phyloP scores from a whole-genome alignment of 2,797 vertebrate species.

The Peromyscus nudipes region DNA sequence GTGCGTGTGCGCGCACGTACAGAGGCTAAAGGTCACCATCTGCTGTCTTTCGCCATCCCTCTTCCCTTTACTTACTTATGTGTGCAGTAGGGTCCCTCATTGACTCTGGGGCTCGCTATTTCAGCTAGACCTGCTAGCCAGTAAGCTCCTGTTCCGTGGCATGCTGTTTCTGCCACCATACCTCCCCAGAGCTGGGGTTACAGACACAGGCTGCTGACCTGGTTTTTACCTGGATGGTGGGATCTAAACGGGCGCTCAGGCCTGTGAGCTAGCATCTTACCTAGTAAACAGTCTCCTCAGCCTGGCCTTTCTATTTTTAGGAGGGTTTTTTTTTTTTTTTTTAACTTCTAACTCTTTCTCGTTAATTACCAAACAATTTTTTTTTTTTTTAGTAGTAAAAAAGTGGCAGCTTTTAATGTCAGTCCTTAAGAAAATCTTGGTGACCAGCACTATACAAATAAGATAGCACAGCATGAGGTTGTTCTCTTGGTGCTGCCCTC shows the following conservation, averaged over 20 bases:
- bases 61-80: neutral
- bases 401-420: constrained; percentile 50
- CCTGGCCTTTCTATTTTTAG: neutral
- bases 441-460: neutral
- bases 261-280: neutral
- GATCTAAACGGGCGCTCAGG: no score
- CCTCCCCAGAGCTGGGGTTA: neutral
- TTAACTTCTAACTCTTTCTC: neutral
- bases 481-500: neutral
- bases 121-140: neutral
- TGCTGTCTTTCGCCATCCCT: neutral
- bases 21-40: neutral
- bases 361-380: constrained; percentile 28
- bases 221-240: no score
- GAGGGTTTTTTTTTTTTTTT: neutral
- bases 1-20: neutral
- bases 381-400: constrained; percentile 29
- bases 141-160: no score
- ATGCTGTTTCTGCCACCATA: neutral
- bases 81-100: neutral
- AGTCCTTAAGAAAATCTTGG: constrained; percentile 55
- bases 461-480: neutral
- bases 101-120: neutral
- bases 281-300: neutral
- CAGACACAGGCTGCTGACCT: neutral